These are phyloP conservation scores for Pomacea maculata DNA, from an alignment of 1,140 invertebrate species.

Conservation along the genomic window DNA sequence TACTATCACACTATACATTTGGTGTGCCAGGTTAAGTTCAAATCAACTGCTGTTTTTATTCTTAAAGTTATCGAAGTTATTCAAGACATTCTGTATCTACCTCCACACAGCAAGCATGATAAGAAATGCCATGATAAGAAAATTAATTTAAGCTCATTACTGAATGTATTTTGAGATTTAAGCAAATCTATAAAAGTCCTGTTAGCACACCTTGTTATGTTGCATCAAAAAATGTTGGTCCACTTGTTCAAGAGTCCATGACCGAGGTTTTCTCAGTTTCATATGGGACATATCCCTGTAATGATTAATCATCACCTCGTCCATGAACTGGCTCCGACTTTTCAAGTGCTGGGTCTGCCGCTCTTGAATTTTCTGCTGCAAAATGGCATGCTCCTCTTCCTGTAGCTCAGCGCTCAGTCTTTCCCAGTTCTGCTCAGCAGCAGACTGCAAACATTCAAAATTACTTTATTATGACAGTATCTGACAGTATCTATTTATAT, in stretches of 20 bases:
- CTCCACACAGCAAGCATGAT: not conserved
- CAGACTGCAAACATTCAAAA: conserved; percentile 28
- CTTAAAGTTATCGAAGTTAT: too few species aligned
- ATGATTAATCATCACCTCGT: conserved; percentile 42
- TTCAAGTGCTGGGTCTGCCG: conserved; percentile 42
- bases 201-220: conserved; percentile 13
- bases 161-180: too few species aligned
- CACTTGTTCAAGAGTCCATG: not conserved
- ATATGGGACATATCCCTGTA: conserved; percentile 41
- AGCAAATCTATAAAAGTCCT: not conserved
- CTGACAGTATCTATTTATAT: too few species aligned
- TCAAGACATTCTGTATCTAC: not conserved
- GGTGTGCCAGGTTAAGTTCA: too few species aligned
- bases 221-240: conserved; percentile 5
- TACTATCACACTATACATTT: too few species aligned
- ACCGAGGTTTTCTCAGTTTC: conserved; percentile 5
- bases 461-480: not conserved
- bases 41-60: too few species aligned
- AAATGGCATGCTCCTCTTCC: conserved; percentile 37
- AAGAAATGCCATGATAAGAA: not conserved
- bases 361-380: conserved; percentile 39
- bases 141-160: not conserved
- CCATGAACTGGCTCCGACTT: conserved; percentile 42
- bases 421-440: conserved; percentile 44
- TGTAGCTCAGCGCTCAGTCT: conserved; percentile 37